phyloP scores from a whole-genome alignment of 30 jellyfish, hydroid and myxozoan species.

The Pseudorhiza aurosa region DNA sequence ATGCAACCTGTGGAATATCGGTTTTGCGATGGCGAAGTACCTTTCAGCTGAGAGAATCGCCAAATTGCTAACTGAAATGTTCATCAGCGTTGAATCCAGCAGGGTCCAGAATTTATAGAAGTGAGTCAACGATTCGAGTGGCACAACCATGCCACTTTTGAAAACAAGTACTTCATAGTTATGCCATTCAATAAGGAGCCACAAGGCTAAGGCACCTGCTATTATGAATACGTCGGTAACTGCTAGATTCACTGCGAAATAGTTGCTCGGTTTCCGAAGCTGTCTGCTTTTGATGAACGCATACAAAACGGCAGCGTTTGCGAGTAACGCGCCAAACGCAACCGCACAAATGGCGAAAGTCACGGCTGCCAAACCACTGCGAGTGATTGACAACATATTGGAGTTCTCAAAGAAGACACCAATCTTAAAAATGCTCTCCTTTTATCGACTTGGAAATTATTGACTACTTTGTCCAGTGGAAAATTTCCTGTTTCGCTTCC shows the following conservation, averaged over 20 bases:
- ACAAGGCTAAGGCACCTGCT: constrained; percentile 25
- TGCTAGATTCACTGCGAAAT: constrained; percentile 51
- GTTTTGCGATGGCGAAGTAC: constrained; percentile 24
- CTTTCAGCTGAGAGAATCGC: constrained; percentile 45
- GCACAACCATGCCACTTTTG: not conserved
- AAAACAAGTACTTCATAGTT: constrained; percentile 20
- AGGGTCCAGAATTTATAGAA: constrained; percentile 7
- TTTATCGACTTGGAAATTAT: too few species aligned
- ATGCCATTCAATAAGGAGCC: constrained; percentile 33
- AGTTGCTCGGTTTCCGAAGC: constrained; percentile 15
- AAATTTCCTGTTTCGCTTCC: too few species aligned
- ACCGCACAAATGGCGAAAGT: constrained; percentile 10
- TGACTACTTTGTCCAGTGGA: too few species aligned
- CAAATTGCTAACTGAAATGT: constrained; percentile 20
- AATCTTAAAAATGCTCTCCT: too few species aligned
- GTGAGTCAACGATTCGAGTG: not conserved
- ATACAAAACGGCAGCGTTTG: constrained; percentile 15
- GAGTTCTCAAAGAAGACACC: too few species aligned
- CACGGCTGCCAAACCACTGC: not conserved
- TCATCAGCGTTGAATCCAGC: constrained; percentile 27
- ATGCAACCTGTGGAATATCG: constrained; percentile 19
- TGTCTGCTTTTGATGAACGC: constrained; percentile 23
- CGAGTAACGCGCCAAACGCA: constrained; percentile 16
- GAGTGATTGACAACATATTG: not conserved
- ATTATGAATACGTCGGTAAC: constrained; percentile 36